Evolutionary conservation across 1,140 invertebrate species (phyloP).

Genomic region (Berghia stephanieae): DNA sequence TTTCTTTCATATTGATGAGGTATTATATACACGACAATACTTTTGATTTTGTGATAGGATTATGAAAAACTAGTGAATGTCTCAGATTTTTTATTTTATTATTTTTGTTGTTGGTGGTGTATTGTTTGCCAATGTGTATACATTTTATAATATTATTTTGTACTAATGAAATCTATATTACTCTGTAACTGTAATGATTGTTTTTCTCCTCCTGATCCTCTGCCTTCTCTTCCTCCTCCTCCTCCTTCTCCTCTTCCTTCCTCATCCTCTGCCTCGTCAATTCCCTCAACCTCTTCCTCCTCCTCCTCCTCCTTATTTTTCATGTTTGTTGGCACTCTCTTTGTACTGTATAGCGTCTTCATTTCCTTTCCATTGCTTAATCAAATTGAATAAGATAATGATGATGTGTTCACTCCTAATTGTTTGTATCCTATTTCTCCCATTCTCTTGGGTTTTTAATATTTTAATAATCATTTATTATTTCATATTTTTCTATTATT

Average conservation of each 20-base stretch:
- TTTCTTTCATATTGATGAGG: neutral
- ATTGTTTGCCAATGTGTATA: neutral
- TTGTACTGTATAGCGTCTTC: too few species aligned
- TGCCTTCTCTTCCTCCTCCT: neutral
- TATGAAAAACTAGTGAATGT: neutral
- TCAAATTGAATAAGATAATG: too few species aligned
- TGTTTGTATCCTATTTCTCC: neutral
- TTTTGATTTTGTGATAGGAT: neutral
- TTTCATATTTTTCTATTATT: neutral
- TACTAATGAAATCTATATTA: too few species aligned
- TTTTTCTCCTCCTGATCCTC: neutral
- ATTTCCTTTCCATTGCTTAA: too few species aligned
- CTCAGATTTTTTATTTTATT: neutral
- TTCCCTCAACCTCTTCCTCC: neutral
- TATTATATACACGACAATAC: constrained; percentile 74
- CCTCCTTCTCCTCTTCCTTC: neutral
- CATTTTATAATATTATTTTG: too few species aligned
- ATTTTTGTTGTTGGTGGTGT: neutral
- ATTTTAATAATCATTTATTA: neutral
- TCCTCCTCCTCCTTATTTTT: constrained; percentile 5
- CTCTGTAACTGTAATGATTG: too few species aligned
- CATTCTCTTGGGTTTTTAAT: neutral
- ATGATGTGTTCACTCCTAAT: neutral
- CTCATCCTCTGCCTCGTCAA: neutral
- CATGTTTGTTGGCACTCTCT: neutral